These are phyloP conservation scores for Capitulum mitella DNA, from an alignment of 2,888 invertebrate species.

Conservation along the genomic window DNA sequence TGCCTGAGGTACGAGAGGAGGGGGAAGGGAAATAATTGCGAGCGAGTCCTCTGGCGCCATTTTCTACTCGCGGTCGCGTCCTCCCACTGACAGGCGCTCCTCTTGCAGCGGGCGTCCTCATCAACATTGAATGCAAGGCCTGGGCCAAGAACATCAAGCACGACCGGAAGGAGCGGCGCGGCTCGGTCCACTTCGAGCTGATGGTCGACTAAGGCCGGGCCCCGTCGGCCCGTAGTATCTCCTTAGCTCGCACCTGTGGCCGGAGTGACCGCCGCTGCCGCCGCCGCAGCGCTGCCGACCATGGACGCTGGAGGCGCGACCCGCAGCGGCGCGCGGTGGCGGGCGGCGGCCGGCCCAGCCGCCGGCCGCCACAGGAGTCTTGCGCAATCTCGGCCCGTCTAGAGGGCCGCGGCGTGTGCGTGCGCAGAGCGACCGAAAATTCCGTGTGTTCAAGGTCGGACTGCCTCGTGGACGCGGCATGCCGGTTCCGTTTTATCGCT, in stretches of 20 bases:
- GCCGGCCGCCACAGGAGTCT: neutral
- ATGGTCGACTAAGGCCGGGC: constrained; percentile 66
- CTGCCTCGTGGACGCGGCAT: too few relatives aligned
- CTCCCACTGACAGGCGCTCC: too few relatives aligned
- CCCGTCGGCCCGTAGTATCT: neutral
- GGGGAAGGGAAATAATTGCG: too few relatives aligned
- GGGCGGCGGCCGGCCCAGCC: neutral
- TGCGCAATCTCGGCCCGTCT: neutral
- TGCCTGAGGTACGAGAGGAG: too few relatives aligned
- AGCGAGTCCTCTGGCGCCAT: too few relatives aligned
- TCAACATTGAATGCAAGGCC: constrained; percentile 89
- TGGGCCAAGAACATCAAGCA: constrained; percentile 85
- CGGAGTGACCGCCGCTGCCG: neutral
- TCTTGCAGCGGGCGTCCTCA: constrained; percentile 66
- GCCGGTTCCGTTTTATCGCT: too few relatives aligned
- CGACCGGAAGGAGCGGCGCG: constrained; percentile 79
- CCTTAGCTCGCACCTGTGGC: too few relatives aligned
- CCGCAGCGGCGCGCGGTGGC: neutral
- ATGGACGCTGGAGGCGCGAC: neutral
- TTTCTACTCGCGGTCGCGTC: too few relatives aligned
- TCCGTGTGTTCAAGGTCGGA: too few relatives aligned
- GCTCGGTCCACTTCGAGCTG: constrained; percentile 89
- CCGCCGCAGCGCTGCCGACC: neutral
- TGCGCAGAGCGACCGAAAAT: neutral
- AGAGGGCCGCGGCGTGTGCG: neutral